Base-by-base conservation (phyloP, 2,888 invertebrate species). In the Pristionchus maxplancki region DNA sequence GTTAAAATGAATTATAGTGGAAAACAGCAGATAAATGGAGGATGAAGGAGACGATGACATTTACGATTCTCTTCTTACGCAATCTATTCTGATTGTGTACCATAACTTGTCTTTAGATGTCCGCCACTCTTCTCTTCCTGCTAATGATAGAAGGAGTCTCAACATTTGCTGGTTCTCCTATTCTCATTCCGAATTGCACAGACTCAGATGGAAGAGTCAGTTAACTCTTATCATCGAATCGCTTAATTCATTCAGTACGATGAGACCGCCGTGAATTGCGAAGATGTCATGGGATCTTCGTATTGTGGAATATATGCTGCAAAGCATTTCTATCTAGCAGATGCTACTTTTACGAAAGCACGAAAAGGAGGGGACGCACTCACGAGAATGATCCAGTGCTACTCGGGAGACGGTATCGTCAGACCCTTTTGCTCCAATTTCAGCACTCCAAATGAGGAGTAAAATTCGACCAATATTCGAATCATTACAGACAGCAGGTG, bases 351-450 rank as follows among this genome's bases (percentile, higher is more conserved):
- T 34, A 44, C 48, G 9, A 3, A 24, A 4, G 83, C 58, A 1
- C 53, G 34, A n/a, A 83, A 83, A 20, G 83, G 53, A 20, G 83
- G 53, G 24, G 58, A 53, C 24, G 58, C 50, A 8, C 34, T 53
- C 31, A 53, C 13, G 20, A 31, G 83, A 34, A 83, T 83, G 37
- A 20, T 53, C 83, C 34, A 34, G 53, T 83, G 83, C 58, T 83
- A 83, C 58, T 83, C 83, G 31, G 83, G 83, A 28, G 83, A 20
- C 15, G 83, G 53, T 44, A 50, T 53, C 24, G 83, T 83, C 11
- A 53, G 58, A 11, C 28, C 6, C 34, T 44, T 48, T 28, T n/a
- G n/a, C n/a, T n/a, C n/a, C n/a, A n/a, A n/a, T n/a, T n/a, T n/a
- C n/a, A n/a, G n/a, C n/a, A n/a, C n/a, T n/a, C n/a, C n/a, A n/a